phyloP scores from a whole-genome alignment of 35 echinoderm and acorn worm genomes.

The Lytechinus variegatus region DNA sequence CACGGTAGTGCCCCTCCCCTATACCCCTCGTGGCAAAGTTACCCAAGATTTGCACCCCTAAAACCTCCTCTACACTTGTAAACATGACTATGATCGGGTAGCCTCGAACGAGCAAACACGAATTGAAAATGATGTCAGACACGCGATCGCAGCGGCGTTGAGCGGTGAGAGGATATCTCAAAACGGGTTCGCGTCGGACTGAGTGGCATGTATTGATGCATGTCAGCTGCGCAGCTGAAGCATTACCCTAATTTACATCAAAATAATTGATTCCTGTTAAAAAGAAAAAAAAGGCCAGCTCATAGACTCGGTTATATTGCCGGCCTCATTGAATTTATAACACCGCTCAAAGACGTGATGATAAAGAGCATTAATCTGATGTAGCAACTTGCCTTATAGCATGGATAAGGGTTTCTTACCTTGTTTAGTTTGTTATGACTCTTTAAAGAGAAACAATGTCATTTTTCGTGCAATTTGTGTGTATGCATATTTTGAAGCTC shows the following conservation, averaged over 20 bases:
- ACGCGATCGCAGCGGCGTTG: constrained; percentile 22
- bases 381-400: constrained; percentile 10
- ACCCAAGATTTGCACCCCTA: background rate
- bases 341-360: background rate
- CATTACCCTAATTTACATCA: constrained; percentile 43
- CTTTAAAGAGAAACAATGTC: background rate
- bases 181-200: background rate
- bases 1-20: background rate
- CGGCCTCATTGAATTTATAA: background rate
- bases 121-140: constrained; percentile 39
- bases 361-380: background rate
- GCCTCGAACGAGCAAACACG: constrained; percentile 40
- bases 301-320: background rate
- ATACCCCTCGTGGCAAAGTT: background rate
- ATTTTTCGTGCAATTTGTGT: background rate
- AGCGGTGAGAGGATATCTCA: constrained; percentile 13
- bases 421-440: background rate
- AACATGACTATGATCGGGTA: constrained; percentile 32
- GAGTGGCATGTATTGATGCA: constrained; percentile 44
- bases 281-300: background rate
- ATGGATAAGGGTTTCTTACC: background rate
- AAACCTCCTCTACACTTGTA: constrained; percentile 22
- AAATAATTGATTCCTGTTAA: constrained; percentile 36
- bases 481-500: background rate
- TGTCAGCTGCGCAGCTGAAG: constrained; percentile 39